phyloP scores from a whole-genome alignment of 35 echinoderm and acorn worm species.

The Lytechinus pictus region DNA sequence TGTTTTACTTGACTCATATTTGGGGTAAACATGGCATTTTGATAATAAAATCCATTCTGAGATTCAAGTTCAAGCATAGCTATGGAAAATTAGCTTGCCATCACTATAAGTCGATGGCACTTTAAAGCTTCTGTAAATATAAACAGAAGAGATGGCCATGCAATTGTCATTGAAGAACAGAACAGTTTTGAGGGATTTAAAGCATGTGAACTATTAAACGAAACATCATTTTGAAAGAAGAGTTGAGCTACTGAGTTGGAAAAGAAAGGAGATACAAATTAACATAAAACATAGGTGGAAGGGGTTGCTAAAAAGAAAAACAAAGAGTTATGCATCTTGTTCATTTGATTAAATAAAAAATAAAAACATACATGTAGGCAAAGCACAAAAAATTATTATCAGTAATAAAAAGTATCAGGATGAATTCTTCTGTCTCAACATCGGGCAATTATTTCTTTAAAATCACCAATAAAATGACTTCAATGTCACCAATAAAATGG shows the following conservation, averaged over 20 bases:
- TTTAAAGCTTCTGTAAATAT: no score
- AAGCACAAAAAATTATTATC: no score
- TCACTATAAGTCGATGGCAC: no score
- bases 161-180: no score
- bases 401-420: no score
- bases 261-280: neutral
- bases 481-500: neutral
- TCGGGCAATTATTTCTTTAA: neutral
- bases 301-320: neutral
- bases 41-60: no score
- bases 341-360: neutral
- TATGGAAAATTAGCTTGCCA: no score
- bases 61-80: no score
- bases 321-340: neutral
- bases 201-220: neutral
- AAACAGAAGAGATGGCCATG: no score
- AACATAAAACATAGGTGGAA: neutral
- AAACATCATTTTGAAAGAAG: neutral
- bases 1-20: no score
- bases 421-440: neutral
- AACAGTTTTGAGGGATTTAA: neutral
- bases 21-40: no score
- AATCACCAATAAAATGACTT: neutral
- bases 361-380: no score
- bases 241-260: neutral